Percentiles rank a stretch among this genome's conserved stretches.
Conservation (phyloP, 1,140 invertebrate species). For the Gonatopus flavifemur region DNA sequence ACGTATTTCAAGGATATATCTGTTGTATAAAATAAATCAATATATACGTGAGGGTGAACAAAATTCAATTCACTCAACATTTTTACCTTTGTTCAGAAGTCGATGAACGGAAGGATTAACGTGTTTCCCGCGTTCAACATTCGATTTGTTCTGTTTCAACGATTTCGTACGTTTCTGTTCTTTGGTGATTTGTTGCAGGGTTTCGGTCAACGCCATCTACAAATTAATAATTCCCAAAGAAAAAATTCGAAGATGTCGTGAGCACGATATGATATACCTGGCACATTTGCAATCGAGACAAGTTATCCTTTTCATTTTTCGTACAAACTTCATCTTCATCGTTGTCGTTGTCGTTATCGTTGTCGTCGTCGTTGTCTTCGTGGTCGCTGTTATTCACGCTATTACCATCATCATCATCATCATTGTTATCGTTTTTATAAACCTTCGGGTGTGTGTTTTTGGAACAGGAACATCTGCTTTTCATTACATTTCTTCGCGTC, state of each 20-base stretch:
- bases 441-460: slow-evolving; percentile 1
- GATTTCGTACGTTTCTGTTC: slow-evolving; percentile 26
- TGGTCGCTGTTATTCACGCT: neutral
- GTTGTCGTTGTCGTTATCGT: no score
- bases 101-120: no score
- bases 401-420: slow-evolving; percentile 1
- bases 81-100: no score
- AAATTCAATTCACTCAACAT: no score
- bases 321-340: no score
- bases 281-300: slow-evolving; percentile 40
- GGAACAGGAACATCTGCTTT: slow-evolving; percentile 30
- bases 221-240: no score
- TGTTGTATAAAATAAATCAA: no score
- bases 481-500: slow-evolving; percentile 57
- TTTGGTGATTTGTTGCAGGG: slow-evolving; percentile 37
- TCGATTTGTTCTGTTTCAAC: no score
- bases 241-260: no score
- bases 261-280: slow-evolving; percentile 37
- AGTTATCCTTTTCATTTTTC: slow-evolving; percentile 10
- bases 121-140: no score
- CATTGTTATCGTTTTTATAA: neutral
- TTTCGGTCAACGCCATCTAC: slow-evolving; percentile 41
- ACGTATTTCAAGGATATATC: no score
- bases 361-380: slow-evolving; percentile 1
- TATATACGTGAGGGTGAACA: no score